phyloP scores from a whole-genome alignment of 2,797 vertebrate genomes.

The Fistularia tabacaria region DNA sequence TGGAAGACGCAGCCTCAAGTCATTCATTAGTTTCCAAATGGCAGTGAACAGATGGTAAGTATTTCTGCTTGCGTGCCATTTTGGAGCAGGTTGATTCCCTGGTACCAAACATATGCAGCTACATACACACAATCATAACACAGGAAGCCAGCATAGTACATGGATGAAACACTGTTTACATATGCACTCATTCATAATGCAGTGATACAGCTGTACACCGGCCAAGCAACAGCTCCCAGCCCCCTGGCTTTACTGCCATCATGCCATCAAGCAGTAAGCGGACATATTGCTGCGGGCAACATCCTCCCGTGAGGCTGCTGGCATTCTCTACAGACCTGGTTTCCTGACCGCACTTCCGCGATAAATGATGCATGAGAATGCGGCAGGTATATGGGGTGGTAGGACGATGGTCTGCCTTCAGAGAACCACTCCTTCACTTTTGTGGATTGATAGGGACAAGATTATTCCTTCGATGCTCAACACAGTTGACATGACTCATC shows the following conservation, averaged over 20 bases:
- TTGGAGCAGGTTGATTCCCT: neutral
- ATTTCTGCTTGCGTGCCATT: neutral
- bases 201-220: conserved; percentile 1
- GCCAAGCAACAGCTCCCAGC: neutral
- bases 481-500: no score
- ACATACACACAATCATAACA: no score
- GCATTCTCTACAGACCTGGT: neutral
- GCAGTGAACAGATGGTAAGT: neutral
- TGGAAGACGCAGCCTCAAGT: conserved; percentile 11
- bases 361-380: conserved; percentile 32
- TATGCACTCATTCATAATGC: conserved; percentile 20
- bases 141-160: neutral
- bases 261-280: neutral
- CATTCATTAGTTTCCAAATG: conserved; percentile 19
- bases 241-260: neutral
- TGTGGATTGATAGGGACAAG: no score
- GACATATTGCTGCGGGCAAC: conserved; percentile 8
- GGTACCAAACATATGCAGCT: neutral
- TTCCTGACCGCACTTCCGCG: conserved; percentile 1
- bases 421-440: no score
- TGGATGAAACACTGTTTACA: conserved; percentile 9
- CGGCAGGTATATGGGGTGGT: neutral
- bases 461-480: no score
- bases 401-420: no score
- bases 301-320: conserved; percentile 15